Evolutionary conservation across 2,113 vertebrate species (phyloP), one percentile per base, ranked within the genome.

Genomic region (Anhinga rufa): DNA sequence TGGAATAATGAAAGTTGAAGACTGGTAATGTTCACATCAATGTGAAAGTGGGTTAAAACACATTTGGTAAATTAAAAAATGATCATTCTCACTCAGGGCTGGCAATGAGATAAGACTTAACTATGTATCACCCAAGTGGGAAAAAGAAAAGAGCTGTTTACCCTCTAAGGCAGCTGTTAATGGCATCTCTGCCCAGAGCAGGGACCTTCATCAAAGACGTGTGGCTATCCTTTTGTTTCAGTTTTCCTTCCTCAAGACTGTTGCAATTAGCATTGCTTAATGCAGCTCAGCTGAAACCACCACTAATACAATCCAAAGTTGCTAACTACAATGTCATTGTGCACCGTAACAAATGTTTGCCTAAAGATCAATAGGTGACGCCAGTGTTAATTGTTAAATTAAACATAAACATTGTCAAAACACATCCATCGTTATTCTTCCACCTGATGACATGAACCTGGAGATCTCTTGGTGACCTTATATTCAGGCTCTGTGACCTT

Each of bases 341-440:
- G 46, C 76, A 51, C 60, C 69, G 5, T 86, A 89, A 93, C 72
- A 16, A 93, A 64, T 95, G 79, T 93, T 98, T 95, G 89, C 90
- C 32, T 69, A 95, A 81, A 95, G 95, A 97, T 97, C 92, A 97
- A 95, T 97, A 97, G 92, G 95, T 82, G 89, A 95, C 77, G 51
- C 85, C 85, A 22, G 81, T 96, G 94, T 96, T 81, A 97, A 96
- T 95, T 95, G 90, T 72, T 92, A 96, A 90, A 96, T 93, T 94
- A 96, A 96, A 95, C 89, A 91, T 82, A 92, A 97, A 93, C 80
- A 92, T 94, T 96, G 77, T 81, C 93, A 95, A 97, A 91, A 96
- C 92, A 91, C 75, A 76, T 86, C 93, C 77, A 68, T 96, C 58
- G 2, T 96, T 95, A 89, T 90, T 84, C 92, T 91, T 77, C 77